Conservation (phyloP, 2,888 invertebrate species). For the Epirrhoe tristata region DNA sequence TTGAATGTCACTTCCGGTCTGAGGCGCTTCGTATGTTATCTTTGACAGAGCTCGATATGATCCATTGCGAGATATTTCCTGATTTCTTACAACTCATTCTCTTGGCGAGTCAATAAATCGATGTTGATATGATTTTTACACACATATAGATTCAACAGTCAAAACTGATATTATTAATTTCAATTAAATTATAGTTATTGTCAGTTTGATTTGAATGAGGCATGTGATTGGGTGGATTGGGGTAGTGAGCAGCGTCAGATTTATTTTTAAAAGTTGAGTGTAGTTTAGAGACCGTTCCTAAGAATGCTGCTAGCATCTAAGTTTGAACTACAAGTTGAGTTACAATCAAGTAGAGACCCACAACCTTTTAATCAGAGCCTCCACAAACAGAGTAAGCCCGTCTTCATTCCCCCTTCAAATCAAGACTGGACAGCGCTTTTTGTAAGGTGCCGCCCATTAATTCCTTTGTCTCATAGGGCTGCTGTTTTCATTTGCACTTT, state of each 20-base stretch:
- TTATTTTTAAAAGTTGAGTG: no score
- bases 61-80: constrained; percentile 10
- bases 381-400: constrained; percentile 23
- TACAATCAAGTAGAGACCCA: neutral
- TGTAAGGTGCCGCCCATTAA: constrained; percentile 54
- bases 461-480: constrained; percentile 54
- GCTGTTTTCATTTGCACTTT: constrained; percentile 32
- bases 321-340: no score
- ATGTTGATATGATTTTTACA: no score
- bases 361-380: constrained; percentile 23
- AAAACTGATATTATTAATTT: no score
- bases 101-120: neutral
- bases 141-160: no score
- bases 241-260: no score
- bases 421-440: constrained; percentile 44
- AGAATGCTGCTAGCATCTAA: no score
- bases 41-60: constrained; percentile 30
- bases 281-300: no score
- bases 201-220: no score
- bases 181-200: no score
- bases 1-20: constrained; percentile 47
- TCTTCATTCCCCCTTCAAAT: constrained; percentile 49
- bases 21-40: constrained; percentile 22
- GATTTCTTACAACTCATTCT: neutral
- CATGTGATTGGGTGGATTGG: no score